Base-by-base conservation (phyloP, 2,888 invertebrate genomes). In the Physocephala rufipes region DNA sequence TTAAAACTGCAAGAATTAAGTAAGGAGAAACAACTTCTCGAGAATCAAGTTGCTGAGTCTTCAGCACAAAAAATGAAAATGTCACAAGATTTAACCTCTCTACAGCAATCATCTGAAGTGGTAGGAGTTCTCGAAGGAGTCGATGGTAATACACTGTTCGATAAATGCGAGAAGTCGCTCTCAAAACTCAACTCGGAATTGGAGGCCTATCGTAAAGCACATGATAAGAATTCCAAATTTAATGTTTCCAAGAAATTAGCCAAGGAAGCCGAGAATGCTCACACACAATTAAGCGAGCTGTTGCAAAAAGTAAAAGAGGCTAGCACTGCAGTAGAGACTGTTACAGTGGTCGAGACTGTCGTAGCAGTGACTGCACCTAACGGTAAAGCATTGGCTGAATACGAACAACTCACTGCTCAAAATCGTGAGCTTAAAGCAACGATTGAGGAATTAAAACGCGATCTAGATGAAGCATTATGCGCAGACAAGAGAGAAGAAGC, bases 11-110 rank as follows among this genome's bases (percentile, higher is more conserved):
- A 78, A 4, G 76, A 74, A 12, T 67, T 90, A 43, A 87, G 85
- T 55, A 87, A 87, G 73, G 88, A 88, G 74, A 88, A 88, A 71
- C 79, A 81, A 2, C 73, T 77, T 3, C 74, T 85, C 16, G 77
- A 79, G 4, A 73, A 76, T n/a, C 79, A 83, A 68, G 76, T 84
- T 0, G 71, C 78, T 7, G 79, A 79, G 47, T 78, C 78, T 9
- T 76, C 77, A 30, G 78, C 73, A 15, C 82, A 81, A 65, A 78
- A 82, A 77, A 71, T 74, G 72, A 73, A 82, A 68, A 78, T 83
- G 2, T 82, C 84, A 1, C 81, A 82, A 62, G 85, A 83, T 61
- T 73, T 85, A 0, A 82, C 80, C 30, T 82, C 79, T 1, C 73
- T 85, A 76, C 82, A 84, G 21, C 81, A 82, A 5, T 84, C 85